A percentile compares a stretch with the other conserved stretches of the same genome.
phyloP scores from a whole-genome alignment of 2,113 vertebrate species.

The Limanda limanda region DNA sequence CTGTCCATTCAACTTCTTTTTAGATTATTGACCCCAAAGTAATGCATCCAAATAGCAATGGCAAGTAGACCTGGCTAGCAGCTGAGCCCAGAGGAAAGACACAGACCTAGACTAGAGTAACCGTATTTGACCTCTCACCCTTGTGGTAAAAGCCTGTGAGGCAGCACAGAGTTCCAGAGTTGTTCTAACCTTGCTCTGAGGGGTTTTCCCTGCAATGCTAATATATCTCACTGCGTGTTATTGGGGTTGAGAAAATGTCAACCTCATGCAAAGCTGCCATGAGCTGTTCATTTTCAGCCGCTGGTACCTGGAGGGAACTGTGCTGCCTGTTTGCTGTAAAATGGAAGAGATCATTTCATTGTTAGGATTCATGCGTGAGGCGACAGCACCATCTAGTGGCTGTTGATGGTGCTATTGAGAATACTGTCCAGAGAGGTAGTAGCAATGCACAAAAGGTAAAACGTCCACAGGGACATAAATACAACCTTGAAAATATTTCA shows the following conservation, averaged over 20 bases:
- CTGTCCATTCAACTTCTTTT: constrained; percentile 60
- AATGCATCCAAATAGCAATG: constrained; percentile 57
- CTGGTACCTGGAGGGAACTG: constrained; percentile 56
- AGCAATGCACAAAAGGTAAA: neutral
- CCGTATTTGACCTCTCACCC: constrained; percentile 75
- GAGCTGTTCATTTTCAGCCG: constrained; percentile 73
- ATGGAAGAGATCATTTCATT: constrained; percentile 55
- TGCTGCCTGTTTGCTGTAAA: constrained; percentile 50
- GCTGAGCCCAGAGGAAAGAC: constrained; percentile 71
- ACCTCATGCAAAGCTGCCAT: constrained; percentile 69
- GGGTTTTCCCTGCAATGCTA: constrained; percentile 62
- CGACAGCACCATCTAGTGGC: constrained; percentile 68
- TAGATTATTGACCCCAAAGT: constrained; percentile 70
- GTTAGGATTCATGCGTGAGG: constrained; percentile 35
- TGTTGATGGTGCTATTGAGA: too few relatives aligned
- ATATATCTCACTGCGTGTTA: constrained; percentile 69
- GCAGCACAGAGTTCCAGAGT: constrained; percentile 62
- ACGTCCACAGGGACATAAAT: neutral
- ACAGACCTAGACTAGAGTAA: constrained; percentile 55
- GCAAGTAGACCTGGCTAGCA: constrained; percentile 47
- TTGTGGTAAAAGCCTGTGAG: constrained; percentile 61
- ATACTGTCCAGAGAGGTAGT: neutral
- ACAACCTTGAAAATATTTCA: too few relatives aligned
- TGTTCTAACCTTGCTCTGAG: constrained; percentile 78
- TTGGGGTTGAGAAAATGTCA: constrained; percentile 76